Percentiles rank a stretch among this genome's conserved stretches.
These are phyloP conservation scores for Palaemon carinicauda DNA, from an alignment of 1,140 invertebrate species.

Conservation along the genomic window DNA sequence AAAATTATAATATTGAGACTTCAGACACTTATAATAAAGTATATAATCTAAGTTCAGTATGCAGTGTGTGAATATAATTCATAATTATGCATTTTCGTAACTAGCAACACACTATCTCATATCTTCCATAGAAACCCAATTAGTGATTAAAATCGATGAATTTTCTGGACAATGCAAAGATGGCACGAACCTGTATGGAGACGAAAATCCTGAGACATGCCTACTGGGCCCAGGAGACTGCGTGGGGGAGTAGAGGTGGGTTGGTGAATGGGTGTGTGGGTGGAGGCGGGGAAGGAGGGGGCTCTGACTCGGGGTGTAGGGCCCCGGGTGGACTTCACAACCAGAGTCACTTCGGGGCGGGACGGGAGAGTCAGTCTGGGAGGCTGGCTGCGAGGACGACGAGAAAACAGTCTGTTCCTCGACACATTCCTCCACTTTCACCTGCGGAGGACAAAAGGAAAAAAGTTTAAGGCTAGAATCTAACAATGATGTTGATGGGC, in stretches of 20 bases:
- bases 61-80: too few relatives aligned
- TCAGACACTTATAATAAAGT: too few relatives aligned
- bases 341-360: conserved; percentile 60
- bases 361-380: conserved; percentile 56
- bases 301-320: conserved; percentile 59
- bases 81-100: too few relatives aligned
- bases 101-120: too few relatives aligned
- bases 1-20: too few relatives aligned
- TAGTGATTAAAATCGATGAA: neutral
- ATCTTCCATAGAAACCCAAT: too few relatives aligned
- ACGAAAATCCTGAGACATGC: conserved; percentile 66
- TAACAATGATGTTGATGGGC: too few relatives aligned
- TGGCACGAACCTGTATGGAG: conserved; percentile 56
- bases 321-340: conserved; percentile 58
- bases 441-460: too few relatives aligned
- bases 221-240: conserved; percentile 85
- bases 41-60: too few relatives aligned
- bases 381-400: conserved; percentile 35
- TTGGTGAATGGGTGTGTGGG: conserved; percentile 77
- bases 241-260: conserved; percentile 76
- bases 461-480: too few relatives aligned
- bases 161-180: too few relatives aligned
- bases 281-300: conserved; percentile 57
- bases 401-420: conserved; percentile 43
- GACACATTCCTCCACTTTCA: conserved; percentile 36